These are phyloP conservation scores for Timandra comae DNA, from an alignment of 2,888 invertebrate genomes.

Conservation along the genomic window DNA sequence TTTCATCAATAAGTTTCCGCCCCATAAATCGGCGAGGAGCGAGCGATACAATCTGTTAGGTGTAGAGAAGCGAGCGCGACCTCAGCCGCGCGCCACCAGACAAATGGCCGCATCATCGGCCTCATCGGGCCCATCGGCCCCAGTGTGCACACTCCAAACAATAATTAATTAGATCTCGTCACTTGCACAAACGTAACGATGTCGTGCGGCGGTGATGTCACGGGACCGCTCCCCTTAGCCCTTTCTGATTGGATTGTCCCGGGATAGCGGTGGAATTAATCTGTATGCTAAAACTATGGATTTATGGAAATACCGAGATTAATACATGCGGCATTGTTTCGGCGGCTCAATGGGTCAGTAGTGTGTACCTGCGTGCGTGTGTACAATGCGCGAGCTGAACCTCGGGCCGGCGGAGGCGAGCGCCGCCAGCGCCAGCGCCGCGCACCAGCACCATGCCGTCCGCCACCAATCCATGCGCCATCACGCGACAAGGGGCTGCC, in stretches of 20 bases:
- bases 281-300: conserved; percentile 20
- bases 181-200: conserved; percentile 26
- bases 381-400: conserved; percentile 87
- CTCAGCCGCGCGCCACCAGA: conserved; percentile 17
- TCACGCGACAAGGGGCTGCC: conserved; percentile 61
- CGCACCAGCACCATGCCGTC: conserved; percentile 65
- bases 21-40: conserved; percentile 5
- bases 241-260: conserved; percentile 31
- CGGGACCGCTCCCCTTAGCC: conserved; percentile 18
- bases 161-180: conserved; percentile 46
- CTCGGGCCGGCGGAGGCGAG: conserved; percentile 77
- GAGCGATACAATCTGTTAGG: conserved; percentile 9
- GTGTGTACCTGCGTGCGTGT: conserved; percentile 81
- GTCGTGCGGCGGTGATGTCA: conserved; percentile 23
- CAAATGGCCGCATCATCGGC: conserved; percentile 28
- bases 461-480: conserved; percentile 72
- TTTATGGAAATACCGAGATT: conserved; percentile 19
- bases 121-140: conserved; percentile 23
- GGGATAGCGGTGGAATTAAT: conserved; percentile 24
- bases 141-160: conserved; percentile 34
- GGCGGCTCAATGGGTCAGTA: background rate
- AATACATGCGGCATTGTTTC: background rate
- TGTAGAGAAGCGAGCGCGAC: background rate
- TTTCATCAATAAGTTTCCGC: conserved; percentile 7
- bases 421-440: conserved; percentile 55